Base-by-base conservation (phyloP, 2,797 vertebrate genomes). In the Odontamblyopus rebecca region DNA sequence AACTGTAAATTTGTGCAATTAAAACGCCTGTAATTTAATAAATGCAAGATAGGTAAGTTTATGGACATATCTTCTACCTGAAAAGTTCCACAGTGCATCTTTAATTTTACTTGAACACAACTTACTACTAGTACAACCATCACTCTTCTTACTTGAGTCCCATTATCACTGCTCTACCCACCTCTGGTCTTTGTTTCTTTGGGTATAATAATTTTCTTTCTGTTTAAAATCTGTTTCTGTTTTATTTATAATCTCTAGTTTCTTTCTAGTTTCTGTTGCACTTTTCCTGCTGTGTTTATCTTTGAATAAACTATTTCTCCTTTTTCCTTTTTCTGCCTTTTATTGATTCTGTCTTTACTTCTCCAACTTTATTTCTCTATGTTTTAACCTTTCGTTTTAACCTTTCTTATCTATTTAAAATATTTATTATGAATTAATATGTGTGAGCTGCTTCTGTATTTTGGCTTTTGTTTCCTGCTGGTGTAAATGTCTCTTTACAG, bases 291-390 rank as follows among this genome's bases (percentile, higher is more conserved):
- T 75, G 79, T 86, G 61, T 83, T 89, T 83, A 82, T 77, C 74
- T 86, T 70, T 79, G 44, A 92, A 89, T 91, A 90, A 89, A 70
- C 71, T 9, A 19, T 81, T 77, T 80, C 72, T 65, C 62, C 77
- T 73, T 83, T 51, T 75, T 82, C 54, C 51, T 77, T 81, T 67
- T 57, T 73, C 76, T 78, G 59, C 73, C 53, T 75, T 50, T 80
- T 67, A 72, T 82, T 77, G 32, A 66, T 41, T 69, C n/a, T 0
- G 18, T 68, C 74, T 79, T 78, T 72, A 5, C 27, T 5, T 0
- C 26, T 53, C 44, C 19, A 30, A 0, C 16, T 30, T 29, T 60
- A 5, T 4, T 11, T 9, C 64, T 32, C 41, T 62, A 12, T 35
- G 57, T n/a, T 54, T 54, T 48, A 53, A 23, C n/a, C 61, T 18